Conservation (phyloP, 2,888 invertebrate genomes). For the Sinohyriopsis cumingii region DNA sequence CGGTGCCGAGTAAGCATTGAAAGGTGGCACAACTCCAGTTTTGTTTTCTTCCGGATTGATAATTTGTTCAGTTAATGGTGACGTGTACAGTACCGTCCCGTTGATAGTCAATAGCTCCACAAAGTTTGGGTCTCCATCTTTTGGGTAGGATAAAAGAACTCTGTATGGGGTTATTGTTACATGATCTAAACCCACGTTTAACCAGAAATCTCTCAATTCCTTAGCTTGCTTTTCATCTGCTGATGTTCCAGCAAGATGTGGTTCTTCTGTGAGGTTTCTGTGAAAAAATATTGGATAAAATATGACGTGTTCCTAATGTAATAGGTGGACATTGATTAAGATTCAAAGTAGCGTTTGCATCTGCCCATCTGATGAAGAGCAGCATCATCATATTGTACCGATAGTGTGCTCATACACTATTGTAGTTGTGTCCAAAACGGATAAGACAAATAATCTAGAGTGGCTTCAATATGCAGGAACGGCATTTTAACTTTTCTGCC, state of each 20-base stretch:
- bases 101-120: conserved; percentile 47
- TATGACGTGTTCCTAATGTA: not conserved
- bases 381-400: too few relatives aligned
- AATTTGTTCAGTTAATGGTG: conserved; percentile 48
- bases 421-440: too few relatives aligned
- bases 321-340: not conserved
- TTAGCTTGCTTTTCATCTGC: conserved; percentile 54
- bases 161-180: conserved; percentile 61
- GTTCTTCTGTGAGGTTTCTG: conserved; percentile 51
- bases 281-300: not conserved
- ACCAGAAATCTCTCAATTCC: conserved; percentile 52
- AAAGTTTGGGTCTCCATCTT: conserved; percentile 45
- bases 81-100: conserved; percentile 39
- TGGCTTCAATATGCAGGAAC: too few relatives aligned
- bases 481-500: too few relatives aligned
- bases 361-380: too few relatives aligned
- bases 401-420: too few relatives aligned
- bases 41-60: conserved; percentile 59
- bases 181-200: conserved; percentile 53
- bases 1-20: conserved; percentile 63
- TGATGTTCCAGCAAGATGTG: conserved; percentile 65
- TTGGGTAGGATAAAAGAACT: conserved; percentile 65
- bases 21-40: conserved; percentile 59
- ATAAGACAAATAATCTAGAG: not conserved
- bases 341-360: too few relatives aligned